Conservation (phyloP, 2,888 invertebrate species). For the Cyaniris semiargus region DNA sequence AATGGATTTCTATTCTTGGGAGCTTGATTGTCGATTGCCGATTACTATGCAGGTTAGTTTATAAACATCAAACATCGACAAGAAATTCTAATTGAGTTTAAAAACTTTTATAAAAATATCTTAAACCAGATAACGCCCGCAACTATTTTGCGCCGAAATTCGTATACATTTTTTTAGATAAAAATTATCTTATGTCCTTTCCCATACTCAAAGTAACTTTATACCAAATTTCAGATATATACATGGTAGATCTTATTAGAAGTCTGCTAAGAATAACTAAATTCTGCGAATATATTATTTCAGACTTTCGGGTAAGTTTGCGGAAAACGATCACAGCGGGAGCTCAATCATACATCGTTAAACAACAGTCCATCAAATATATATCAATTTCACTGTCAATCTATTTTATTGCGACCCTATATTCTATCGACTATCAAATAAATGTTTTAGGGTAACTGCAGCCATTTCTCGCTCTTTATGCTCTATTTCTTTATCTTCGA, state of each 20-base stretch:
- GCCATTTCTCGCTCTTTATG: background rate
- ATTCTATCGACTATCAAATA: background rate
- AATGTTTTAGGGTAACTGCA: background rate
- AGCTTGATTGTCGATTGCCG: background rate
- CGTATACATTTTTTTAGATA: too few relatives aligned
- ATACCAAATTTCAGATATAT: too few relatives aligned
- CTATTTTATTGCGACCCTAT: background rate
- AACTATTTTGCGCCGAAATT: too few relatives aligned
- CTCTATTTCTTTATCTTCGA: background rate
- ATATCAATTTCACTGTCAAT: conserved; percentile 18
- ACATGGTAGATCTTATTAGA: background rate
- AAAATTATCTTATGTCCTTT: too few relatives aligned
- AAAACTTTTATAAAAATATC: too few relatives aligned
- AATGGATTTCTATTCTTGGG: conserved; percentile 15
- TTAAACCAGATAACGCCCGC: too few relatives aligned
- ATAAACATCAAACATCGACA: background rate
- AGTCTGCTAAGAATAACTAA: background rate
- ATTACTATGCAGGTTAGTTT: background rate
- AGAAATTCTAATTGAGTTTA: background rate
- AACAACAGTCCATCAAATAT: background rate
- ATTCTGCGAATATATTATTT: background rate
- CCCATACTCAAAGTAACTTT: too few relatives aligned
- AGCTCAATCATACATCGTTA: background rate
- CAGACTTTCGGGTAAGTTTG: background rate
- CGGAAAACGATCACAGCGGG: background rate